Conservation (phyloP, 1,140 invertebrate genomes). For the Lethocerus indicus region DNA sequence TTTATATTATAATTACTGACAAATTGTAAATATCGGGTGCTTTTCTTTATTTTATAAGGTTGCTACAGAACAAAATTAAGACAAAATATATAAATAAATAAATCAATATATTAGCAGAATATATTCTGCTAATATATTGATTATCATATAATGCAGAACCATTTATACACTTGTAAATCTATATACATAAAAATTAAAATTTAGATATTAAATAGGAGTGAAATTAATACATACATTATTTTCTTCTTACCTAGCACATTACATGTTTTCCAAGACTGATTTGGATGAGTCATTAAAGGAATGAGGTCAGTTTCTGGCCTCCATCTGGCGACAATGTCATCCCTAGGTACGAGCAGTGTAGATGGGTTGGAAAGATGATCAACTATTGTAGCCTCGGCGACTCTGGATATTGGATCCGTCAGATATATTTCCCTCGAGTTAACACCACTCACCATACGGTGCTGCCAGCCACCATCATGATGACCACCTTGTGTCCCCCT, state of each 20-base stretch:
- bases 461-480: too few species aligned
- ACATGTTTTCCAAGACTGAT: conserved; percentile 2
- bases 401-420: neutral
- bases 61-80: too few species aligned
- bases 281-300: neutral
- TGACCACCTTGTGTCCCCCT: too few species aligned
- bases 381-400: neutral
- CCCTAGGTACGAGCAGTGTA: neutral
- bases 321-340: neutral
- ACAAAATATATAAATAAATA: too few species aligned
- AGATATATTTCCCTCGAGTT: neutral
- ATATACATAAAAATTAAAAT: too few species aligned
- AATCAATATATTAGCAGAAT: too few species aligned
- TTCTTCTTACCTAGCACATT: neutral
- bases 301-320: neutral
- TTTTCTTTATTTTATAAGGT: too few species aligned
- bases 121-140: too few species aligned
- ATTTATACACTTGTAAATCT: too few species aligned
- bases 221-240: neutral
- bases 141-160: too few species aligned
- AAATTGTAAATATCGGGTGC: too few species aligned
- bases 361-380: neutral
- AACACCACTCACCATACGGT: neutral
- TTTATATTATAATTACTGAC: too few species aligned
- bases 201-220: neutral